Evolutionary conservation across 2,888 invertebrate genomes (phyloP).

Genomic region (Empis stercorea): DNA sequence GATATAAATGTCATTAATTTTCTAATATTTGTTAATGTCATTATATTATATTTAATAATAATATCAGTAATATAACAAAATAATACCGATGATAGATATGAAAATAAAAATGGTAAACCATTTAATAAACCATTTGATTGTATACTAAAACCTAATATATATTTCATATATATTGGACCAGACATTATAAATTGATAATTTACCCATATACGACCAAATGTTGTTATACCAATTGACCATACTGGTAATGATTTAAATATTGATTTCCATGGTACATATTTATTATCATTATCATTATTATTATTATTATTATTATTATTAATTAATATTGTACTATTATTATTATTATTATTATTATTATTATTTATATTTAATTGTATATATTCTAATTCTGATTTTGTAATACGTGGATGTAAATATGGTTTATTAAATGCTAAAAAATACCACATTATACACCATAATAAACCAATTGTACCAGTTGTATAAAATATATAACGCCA

Average conservation of each 20-base stretch:
- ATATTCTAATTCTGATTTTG: constrained; percentile 48
- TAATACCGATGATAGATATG: constrained; percentile 54
- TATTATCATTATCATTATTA: constrained; percentile 29
- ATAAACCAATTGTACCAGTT: constrained; percentile 48
- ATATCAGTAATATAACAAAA: constrained; percentile 57
- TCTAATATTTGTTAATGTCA: constrained; percentile 50
- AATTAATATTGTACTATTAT: constrained; percentile 40
- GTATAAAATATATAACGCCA: constrained; percentile 59
- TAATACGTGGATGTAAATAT: constrained; percentile 52
- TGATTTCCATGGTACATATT: constrained; percentile 49
- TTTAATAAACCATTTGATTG: constrained; percentile 55
- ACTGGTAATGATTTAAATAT: constrained; percentile 52
- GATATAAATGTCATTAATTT: constrained; percentile 55
- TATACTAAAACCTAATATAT: constrained; percentile 52
- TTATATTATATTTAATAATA: constrained; percentile 42
- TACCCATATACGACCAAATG: constrained; percentile 63
- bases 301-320: constrained; percentile 24
- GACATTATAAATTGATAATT: constrained; percentile 59
- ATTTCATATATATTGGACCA: constrained; percentile 58
- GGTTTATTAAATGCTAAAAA: constrained; percentile 55
- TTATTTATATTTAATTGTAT: constrained; percentile 48
- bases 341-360: constrained; percentile 21
- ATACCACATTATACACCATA: constrained; percentile 58
- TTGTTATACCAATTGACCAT: constrained; percentile 58
- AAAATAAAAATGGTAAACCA: constrained; percentile 55